Base-by-base conservation (phyloP, 1,140 invertebrate species). In the Xylocopa sonorina region DNA sequence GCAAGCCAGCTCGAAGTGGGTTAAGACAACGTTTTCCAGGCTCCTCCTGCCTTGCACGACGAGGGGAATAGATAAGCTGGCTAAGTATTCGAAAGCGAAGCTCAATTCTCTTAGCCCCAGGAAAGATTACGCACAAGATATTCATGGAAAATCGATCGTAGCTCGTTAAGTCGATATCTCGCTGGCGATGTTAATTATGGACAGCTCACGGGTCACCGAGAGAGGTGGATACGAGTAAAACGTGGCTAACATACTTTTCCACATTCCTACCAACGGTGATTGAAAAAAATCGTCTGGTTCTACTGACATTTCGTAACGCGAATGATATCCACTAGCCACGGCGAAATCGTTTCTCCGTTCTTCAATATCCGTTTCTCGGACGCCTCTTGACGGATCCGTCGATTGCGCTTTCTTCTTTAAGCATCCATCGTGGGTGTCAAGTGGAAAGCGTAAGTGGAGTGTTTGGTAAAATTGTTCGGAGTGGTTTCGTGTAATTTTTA, bases 261-360 rank as follows among this genome's bases (percentile, higher is more conserved):
- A 63, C 27, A 46, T 73, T 62, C 34, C 55, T 60, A 2, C 14
- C 41, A 27, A 29, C 16, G n/a, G n/a, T 63, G 66, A 64, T 50
- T 50, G 41, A 24, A 32, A 48, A 32, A 48, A 64, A 18, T 7
- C 0, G n/a, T 6, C 50, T n/a, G 43, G 12, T 14, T 12, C 14
- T n/a, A n/a, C n/a, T 21, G 24, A 10, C 32, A 62, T 62, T 62
- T 75, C 63, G 41, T 81, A 55, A 69, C 10, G 4, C 24, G 57
- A n/a, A 67, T 68, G n/a, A 48, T 14, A 27, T 27, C 43, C n/a
- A n/a, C 14, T 18, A 4, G 9, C 32, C 32, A 21, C 21, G 32
- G 6, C 1, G 57, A 34, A 29, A 34, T 3, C 48, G 21, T 50
- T 67, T 51, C 64, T 67, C 46, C 10, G 21, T 10, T 21, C 10